A percentile compares a stretch with the other conserved stretches of the same genome.
Evolutionary conservation across 2,113 vertebrate species (phyloP).

Genomic region (Microtus pennsylvanicus): DNA sequence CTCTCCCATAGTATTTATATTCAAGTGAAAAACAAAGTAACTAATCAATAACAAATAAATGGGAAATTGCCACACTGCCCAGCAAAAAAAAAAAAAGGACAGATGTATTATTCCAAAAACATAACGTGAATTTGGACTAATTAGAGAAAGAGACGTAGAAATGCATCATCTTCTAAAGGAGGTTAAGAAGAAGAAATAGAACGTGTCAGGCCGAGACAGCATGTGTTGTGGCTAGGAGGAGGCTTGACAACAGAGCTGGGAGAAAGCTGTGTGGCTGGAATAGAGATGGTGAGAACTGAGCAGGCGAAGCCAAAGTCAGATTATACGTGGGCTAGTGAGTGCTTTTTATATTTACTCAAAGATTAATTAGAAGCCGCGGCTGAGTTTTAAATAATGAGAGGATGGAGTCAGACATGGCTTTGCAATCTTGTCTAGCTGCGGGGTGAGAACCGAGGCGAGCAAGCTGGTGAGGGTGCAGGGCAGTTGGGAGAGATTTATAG

Average conservation of each 20-base stretch:
- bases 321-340: not conserved
- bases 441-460: not conserved
- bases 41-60: not conserved
- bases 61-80: not conserved
- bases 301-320: not conserved
- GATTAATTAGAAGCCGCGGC: not conserved
- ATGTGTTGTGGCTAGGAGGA: not conserved
- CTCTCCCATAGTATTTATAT: not conserved
- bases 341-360: not conserved
- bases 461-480: not conserved
- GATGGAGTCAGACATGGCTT: not conserved
- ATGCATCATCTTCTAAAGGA: not conserved
- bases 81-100: not conserved
- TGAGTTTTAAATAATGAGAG: not conserved
- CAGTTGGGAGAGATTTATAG: not conserved
- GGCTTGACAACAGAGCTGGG: not conserved
- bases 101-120: slow-evolving; percentile 14
- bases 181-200: slow-evolving; percentile 28
- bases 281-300: rapidly evolving
- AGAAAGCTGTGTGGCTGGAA: not conserved
- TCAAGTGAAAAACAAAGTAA: not conserved
- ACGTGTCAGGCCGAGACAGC: not conserved
- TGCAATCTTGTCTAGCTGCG: not conserved
- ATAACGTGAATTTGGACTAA: slow-evolving; percentile 6
- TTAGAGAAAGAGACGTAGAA: not conserved